Base-by-base conservation (phyloP, 2,888 invertebrate species). In the Synergus itoensis region DNA sequence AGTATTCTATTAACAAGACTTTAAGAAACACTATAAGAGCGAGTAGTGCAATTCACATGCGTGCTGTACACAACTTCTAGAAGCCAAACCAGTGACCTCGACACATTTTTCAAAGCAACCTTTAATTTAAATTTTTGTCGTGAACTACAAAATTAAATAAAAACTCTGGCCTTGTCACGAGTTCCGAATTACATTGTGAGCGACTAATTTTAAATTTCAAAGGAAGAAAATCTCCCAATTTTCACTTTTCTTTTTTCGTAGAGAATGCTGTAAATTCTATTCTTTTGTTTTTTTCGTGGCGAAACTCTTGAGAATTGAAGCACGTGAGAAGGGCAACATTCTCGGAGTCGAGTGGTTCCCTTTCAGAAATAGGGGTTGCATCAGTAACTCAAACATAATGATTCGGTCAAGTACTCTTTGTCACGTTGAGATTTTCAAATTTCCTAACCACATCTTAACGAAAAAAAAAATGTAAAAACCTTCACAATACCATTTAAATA, bases 381-480 rank as follows among this genome's bases (percentile, higher is more conserved):
- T 16, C 48, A 36, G 48, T 73, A 28, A 69, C 14, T 69, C 48
- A 48, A 48, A 53, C 4, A 53, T 73, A 73, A 73, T 73, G 45
- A 73, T 36, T 73, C 53, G 76, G 62, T 77, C 76, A 77, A 63
- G 63, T 77, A 28, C 43, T 18, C 53, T 73, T 73, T 12, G 53
- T n/a, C 36, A 40, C 36, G 73, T 73, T 53, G 28, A 11, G n/a
- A 53, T 73, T 73, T 53, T 53, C 36, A n/a, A 73, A 36, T 21
- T 48, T 73, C 12, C 53, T 57, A 53, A 53, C 8, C 8, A n/a
- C n/a, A n/a, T n/a, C 8, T 53, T n/a, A 53, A n/a, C n/a, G 8
- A 8, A 53, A 53, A 53, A n/a, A n/a, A 7, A 4, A n/a, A 8
- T n/a, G 7, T 8, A n/a, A 8, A n/a, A 53, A 8, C 1, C 53